Conservation (phyloP, 1,140 invertebrate species). For the Penaeus japonicus region DNA sequence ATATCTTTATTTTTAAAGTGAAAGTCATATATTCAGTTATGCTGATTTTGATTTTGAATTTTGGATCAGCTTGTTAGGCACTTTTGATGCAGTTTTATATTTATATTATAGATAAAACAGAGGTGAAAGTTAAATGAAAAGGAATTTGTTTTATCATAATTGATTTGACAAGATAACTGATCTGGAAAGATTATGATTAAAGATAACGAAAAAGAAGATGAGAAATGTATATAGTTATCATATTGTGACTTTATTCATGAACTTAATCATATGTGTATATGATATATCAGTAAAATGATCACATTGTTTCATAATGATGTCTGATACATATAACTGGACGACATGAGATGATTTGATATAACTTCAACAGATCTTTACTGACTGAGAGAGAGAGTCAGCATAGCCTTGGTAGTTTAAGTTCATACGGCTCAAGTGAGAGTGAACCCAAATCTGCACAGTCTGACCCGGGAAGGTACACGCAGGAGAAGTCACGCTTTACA, state of each 20-base stretch:
- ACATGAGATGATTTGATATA: too few species aligned
- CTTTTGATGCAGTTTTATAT: background rate
- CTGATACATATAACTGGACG: background rate
- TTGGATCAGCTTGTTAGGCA: too few species aligned
- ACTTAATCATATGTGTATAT: too few species aligned
- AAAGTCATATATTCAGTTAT: background rate
- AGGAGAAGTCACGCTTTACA: constrained; percentile 55
- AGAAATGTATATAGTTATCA: too few species aligned
- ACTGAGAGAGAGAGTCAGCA: constrained; percentile 68
- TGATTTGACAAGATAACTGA: too few species aligned
- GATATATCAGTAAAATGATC: too few species aligned
- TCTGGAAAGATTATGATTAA: too few species aligned
- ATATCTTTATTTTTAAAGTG: background rate
- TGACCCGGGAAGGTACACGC: constrained; percentile 48
- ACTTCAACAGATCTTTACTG: constrained; percentile 67
- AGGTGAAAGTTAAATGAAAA: background rate
- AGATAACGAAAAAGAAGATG: too few species aligned
- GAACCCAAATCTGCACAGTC: constrained; percentile 58
- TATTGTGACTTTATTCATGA: too few species aligned
- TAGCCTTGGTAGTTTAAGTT: constrained; percentile 56
- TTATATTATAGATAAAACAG: background rate
- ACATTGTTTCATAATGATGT: background rate
- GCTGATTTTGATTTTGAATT: background rate
- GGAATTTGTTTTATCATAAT: too few species aligned
- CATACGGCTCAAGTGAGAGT: constrained; percentile 50